phyloP scores from a whole-genome alignment of 1,140 invertebrate species.

The Zaprionus taronus region DNA sequence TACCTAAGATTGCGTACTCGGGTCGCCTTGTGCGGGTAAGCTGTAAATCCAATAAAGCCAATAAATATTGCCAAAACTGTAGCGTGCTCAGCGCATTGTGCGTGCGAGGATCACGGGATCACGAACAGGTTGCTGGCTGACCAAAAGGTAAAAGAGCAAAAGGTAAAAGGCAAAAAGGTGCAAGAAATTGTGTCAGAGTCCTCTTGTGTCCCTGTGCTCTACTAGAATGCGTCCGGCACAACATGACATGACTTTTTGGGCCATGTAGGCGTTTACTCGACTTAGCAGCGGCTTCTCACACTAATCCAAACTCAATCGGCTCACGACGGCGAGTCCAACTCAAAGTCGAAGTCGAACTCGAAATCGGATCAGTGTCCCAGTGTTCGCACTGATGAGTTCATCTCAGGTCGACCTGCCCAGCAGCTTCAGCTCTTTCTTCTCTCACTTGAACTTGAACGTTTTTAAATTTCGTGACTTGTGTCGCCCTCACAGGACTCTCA shows the following conservation, averaged over 20 bases:
- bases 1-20: constrained; percentile 66
- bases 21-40: constrained; percentile 44
- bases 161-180: constrained; percentile 45
- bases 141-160: background rate
- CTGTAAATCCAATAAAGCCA: constrained; percentile 79
- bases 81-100: constrained; percentile 52
- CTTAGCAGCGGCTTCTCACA: constrained; percentile 69
- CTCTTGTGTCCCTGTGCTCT: constrained; percentile 20
- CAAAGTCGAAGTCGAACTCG: constrained; percentile 8
- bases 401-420: constrained; percentile 33
- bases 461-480: constrained; percentile 48
- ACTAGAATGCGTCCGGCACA: constrained; percentile 30
- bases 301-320: constrained; percentile 70
- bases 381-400: constrained; percentile 68
- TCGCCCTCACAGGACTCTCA: background rate
- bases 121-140: constrained; percentile 35
- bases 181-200: constrained; percentile 74
- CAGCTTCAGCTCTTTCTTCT: constrained; percentile 5
- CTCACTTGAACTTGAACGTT: constrained; percentile 69
- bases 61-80: constrained; percentile 79
- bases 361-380: constrained; percentile 58
- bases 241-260: constrained; percentile 79
- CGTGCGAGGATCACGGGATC: constrained; percentile 48
- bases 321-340: constrained; percentile 17
- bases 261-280: constrained; percentile 78